These are phyloP conservation scores for Chitala chitala DNA, from an alignment of 2,113 vertebrate species.

Conservation along the genomic window DNA sequence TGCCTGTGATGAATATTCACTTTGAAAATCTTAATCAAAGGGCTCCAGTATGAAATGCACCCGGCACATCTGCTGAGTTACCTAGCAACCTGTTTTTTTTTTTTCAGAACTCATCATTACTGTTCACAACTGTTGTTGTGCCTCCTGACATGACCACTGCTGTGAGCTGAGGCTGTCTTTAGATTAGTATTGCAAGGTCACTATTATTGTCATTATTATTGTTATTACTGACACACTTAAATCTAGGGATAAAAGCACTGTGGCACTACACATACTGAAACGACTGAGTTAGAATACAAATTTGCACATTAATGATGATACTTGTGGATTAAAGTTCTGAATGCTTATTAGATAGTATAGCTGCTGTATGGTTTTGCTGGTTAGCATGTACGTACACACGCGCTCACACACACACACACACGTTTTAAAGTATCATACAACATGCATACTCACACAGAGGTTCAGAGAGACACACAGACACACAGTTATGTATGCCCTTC, in stretches of 20 bases:
- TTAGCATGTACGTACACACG: neutral
- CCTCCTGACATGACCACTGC: neutral
- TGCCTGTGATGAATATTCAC: constrained; percentile 22
- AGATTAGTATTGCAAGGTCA: neutral
- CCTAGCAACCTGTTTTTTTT: constrained; percentile 21
- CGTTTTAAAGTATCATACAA: too few relatives aligned
- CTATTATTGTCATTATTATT: too few relatives aligned
- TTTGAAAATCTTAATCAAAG: constrained; percentile 25
- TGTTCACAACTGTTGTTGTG: constrained; percentile 16
- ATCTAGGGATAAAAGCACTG: too few relatives aligned
- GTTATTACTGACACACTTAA: too few relatives aligned
- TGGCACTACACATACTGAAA: too few relatives aligned
- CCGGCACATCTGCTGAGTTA: constrained; percentile 14
- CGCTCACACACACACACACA: neutral
- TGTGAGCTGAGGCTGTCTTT: neutral
- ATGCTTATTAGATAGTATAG: neutral
- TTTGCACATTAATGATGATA: neutral
- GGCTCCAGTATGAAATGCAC: constrained; percentile 4
- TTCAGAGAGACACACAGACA: too few relatives aligned
- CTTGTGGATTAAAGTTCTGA: neutral
- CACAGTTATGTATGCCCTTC: too few relatives aligned
- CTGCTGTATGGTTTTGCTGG: neutral
- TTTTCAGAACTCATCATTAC: neutral
- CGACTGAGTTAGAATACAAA: too few relatives aligned
- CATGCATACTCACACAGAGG: too few relatives aligned